Conservation (phyloP, 2,797 vertebrate species). For the Pagetopsis macropterus region DNA sequence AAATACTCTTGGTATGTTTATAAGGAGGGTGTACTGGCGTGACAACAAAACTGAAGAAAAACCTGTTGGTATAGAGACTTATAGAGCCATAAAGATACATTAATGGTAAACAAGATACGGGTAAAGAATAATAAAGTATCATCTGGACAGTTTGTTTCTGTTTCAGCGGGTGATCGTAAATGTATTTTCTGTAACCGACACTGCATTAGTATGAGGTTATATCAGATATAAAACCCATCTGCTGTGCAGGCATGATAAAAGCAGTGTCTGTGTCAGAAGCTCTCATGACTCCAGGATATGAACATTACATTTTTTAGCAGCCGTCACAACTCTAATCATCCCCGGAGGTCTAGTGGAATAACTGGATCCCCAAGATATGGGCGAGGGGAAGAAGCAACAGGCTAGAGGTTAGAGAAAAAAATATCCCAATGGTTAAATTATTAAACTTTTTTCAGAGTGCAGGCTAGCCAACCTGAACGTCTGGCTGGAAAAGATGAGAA, state of each 20-base stretch:
- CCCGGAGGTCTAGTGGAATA: slow-evolving; percentile 26
- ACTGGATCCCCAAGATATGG: slow-evolving; percentile 28
- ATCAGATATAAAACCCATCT: slow-evolving; percentile 35
- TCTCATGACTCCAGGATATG: slow-evolving; percentile 42
- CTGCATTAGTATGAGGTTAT: slow-evolving; percentile 29
- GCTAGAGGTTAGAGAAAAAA: slow-evolving; percentile 2
- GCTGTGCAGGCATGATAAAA: slow-evolving; percentile 30
- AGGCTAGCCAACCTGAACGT: neutral
- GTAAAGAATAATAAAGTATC: slow-evolving; percentile 5
- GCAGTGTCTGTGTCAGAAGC: slow-evolving; percentile 17
- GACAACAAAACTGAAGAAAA: neutral
- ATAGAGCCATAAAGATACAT: slow-evolving; percentile 2
- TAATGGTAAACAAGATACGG: neutral
- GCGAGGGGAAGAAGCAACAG: slow-evolving; percentile 27
- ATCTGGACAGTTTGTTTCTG: slow-evolving; percentile 17
- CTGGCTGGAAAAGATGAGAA: neutral
- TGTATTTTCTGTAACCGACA: slow-evolving; percentile 30
- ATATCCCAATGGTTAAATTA: neutral
- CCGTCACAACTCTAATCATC: slow-evolving; percentile 12
- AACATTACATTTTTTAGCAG: slow-evolving; percentile 5
- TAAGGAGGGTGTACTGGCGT: slow-evolving; percentile 8
- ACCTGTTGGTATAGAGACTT: neutral
- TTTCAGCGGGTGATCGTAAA: slow-evolving; percentile 23
- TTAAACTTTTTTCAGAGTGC: neutral
- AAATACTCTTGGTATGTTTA: neutral